Base-by-base conservation (phyloP, 2,797 vertebrate genomes). In the Silurus lanzhouensis region DNA sequence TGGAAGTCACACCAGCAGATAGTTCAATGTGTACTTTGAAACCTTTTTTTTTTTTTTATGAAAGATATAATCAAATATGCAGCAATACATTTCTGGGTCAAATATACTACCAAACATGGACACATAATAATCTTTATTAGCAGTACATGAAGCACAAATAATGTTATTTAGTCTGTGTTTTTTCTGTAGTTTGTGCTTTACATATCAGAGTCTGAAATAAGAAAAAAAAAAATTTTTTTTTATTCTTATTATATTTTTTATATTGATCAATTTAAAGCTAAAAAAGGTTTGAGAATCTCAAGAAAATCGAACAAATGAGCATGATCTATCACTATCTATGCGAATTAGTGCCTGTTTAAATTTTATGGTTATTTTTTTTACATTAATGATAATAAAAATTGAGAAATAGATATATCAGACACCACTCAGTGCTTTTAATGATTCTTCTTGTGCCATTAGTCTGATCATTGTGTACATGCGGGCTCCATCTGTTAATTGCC, bases 401-500 rank as follows among this genome's bases (percentile, higher is more conserved):
- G 7, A 38, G 31, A 44, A 20, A 44, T 13, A 44, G 60, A 17
- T 22, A 25, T 38, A 58, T 66, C 74, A 38, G 63, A 76, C 61
- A 6, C 55, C 70, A 68, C 57, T 22, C 57, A 52, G 61, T 58
- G 31, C 61, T 86, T 38, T 78, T 83, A 83, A 71, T 80, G 74
- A 38, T 58, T 81, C 52, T 67, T 81, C 78, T 31, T 82, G n/a
- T 83, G 79, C 58, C 52, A 79, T 84, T 75, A 82, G 71, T 61
- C 58, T 82, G 81, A 82, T 85, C 66, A 77, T 52, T 48, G 67
- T 76, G 82, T 81, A 25, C 66, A 76, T 63, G 55, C 31, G 5
- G 70, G 27, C 83, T 67, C 64, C 78, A 84, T 88, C 77, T 89
- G 89, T 67, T 84, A 70, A 76, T 66, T 76, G 86, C 20, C 52